Conservation (phyloP, 2,888 invertebrate species). For the Hecatera dysodea region DNA sequence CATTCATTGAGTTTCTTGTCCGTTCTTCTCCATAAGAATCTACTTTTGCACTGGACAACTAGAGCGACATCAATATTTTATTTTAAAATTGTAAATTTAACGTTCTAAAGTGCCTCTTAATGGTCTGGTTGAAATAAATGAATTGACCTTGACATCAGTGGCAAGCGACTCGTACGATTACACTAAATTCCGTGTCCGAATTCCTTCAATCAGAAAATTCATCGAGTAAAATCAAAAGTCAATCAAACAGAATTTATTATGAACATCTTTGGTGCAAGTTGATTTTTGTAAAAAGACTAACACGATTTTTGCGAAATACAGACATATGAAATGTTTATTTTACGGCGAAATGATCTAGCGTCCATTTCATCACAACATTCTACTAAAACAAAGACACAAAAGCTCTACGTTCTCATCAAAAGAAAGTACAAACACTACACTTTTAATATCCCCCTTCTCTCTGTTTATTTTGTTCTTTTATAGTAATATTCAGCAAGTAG, state of each 20-base stretch:
- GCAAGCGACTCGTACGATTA: background rate
- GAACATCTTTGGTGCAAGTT: background rate
- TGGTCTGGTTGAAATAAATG: no score
- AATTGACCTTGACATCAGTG: no score
- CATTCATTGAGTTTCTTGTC: no score
- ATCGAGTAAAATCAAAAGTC: background rate
- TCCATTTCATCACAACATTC: background rate
- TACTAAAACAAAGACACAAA: constrained; percentile 2
- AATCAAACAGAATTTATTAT: background rate
- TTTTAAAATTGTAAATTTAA: no score
- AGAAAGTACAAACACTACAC: constrained; percentile 11
- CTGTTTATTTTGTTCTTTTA: constrained; percentile 21
- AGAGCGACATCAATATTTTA: no score
- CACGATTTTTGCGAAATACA: background rate
- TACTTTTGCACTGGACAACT: no score
- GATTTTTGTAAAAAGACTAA: background rate
- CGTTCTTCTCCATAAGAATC: no score
- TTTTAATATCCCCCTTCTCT: constrained; percentile 30
- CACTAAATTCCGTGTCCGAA: background rate
- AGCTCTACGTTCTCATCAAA: background rate
- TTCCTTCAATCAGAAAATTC: background rate
- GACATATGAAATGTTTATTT: background rate
- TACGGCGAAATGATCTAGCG: background rate
- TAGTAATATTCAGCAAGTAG: constrained; percentile 12
- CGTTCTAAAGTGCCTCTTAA: no score